A percentile compares a stretch with the other conserved stretches of the same genome.
Conservation (phyloP, 2,888 invertebrate species). For the Aplocera efformata region DNA sequence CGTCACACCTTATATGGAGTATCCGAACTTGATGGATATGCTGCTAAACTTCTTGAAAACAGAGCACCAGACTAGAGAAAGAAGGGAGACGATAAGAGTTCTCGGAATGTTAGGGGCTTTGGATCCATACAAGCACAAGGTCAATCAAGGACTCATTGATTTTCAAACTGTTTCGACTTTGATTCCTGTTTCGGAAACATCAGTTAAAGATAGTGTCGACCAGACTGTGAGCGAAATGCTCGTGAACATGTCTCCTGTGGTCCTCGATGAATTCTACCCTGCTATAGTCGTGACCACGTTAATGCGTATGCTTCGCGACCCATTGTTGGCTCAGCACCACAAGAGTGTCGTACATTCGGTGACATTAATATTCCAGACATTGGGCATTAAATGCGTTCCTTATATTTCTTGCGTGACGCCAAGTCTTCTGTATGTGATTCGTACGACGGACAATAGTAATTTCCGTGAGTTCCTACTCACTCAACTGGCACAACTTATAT, state of each 20-base stretch:
- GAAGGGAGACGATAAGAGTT: slow-evolving; percentile 95
- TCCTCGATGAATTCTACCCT: slow-evolving; percentile 98
- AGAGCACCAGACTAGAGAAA: slow-evolving; percentile 92
- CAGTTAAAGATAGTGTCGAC: slow-evolving; percentile 79
- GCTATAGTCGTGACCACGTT: slow-evolving; percentile 97
- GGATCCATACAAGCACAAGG: slow-evolving; percentile 98
- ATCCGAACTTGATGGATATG: slow-evolving; percentile 94
- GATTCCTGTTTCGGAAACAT: slow-evolving; percentile 86
- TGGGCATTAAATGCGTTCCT: slow-evolving; percentile 96
- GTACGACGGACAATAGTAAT: slow-evolving; percentile 88
- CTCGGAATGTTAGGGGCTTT: slow-evolving; percentile 97
- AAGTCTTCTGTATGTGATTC: slow-evolving; percentile 92
- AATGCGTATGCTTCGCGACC: slow-evolving; percentile 96
- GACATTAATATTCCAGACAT: slow-evolving; percentile 96
- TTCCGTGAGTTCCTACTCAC: slow-evolving; percentile 96
- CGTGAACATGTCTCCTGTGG: slow-evolving; percentile 93
- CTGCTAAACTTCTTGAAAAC: slow-evolving; percentile 96
- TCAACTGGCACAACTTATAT: slow-evolving; percentile 94
- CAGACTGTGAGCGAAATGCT: slow-evolving; percentile 94
- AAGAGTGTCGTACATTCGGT: slow-evolving; percentile 97
- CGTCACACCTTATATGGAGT: slow-evolving; percentile 96
- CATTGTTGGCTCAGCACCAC: slow-evolving; percentile 93
- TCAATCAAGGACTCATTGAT: slow-evolving; percentile 95
- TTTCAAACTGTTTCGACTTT: slow-evolving; percentile 90
- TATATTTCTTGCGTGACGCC: slow-evolving; percentile 95